Conservation (phyloP, 2,113 vertebrate genomes). For the Urocitellus parryii region DNA sequence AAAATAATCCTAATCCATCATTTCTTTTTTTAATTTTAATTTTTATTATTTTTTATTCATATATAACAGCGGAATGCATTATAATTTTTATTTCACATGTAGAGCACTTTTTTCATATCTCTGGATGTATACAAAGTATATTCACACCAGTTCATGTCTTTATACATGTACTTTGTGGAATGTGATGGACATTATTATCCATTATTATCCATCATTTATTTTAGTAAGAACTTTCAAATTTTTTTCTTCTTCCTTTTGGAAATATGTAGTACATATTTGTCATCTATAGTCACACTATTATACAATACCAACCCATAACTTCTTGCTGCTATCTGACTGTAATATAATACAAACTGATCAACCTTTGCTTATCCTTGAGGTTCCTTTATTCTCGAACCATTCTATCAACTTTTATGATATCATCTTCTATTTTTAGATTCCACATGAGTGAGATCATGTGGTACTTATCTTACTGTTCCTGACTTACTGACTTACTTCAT, state of each 20-base stretch:
- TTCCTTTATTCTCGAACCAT: not conserved
- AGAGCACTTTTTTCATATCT: too few relatives aligned
- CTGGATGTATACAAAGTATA: too few relatives aligned
- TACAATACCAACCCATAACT: not conserved
- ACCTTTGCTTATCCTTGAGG: rapidly evolving
- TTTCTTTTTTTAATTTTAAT: not conserved
- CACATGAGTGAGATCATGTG: not conserved
- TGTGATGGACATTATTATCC: too few relatives aligned
- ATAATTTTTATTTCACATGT: too few relatives aligned
- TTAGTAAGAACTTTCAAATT: not conserved
- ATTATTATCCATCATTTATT: not conserved
- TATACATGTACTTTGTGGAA: too few relatives aligned
- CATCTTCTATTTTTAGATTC: too few relatives aligned
- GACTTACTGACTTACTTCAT: not conserved
- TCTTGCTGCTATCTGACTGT: not conserved
- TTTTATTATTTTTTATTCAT: too few relatives aligned
- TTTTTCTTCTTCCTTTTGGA: not conserved
- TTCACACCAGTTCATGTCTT: too few relatives aligned
- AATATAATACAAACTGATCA: not conserved
- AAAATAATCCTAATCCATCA: too few relatives aligned
- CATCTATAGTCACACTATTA: rapidly evolving
- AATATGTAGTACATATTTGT: not conserved
- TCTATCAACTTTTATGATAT: not conserved
- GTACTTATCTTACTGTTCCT: too few relatives aligned
- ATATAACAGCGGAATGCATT: too few relatives aligned